Base-by-base conservation (phyloP, 2,797 vertebrate genomes). In the Avahi laniger region DNA sequence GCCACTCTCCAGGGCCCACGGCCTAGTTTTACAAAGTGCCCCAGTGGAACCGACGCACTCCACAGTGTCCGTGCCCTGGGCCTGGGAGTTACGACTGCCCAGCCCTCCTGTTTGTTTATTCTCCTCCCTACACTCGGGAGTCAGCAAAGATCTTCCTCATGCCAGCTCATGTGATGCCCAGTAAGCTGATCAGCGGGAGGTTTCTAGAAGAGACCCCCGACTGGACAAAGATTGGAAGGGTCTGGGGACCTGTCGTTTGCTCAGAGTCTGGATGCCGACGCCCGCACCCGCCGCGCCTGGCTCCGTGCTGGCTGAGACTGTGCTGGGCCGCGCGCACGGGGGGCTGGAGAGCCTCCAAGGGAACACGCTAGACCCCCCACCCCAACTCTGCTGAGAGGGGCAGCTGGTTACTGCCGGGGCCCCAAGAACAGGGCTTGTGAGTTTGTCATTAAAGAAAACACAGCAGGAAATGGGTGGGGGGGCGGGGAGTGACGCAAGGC, bases 241-340 rank as follows among this genome's bases (percentile, higher is more conserved):
- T 6, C 59, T 1, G 2, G 0, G 4, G 50, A 7, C 5, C 1
- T 0, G 18, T 33, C 3, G 0, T 22, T 24, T 22, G 61, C 7
- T 20, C 6, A 2, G 61, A 52, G 69, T 17, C 75, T 4, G 9
- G 33, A 61, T 20, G 14, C 9, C 0, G 15, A 18, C 6, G 11
- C 11, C 86, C 3, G 0, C 5, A 9, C 15, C 52, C 15, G 13
- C 43, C 0, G 0, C 28, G 8, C 12, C 30, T 7, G 52, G 75
- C 24, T 6, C 17, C 0, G 0, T 11, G 54, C 46, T 2, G 63
- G 14, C 54, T 9, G 0, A 41, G 67, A n/a, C 73, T 30, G 61
- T 28, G 61, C 30, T 7, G 15, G 63, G 63, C 17, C 14, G 15
- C 6, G 5, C 9, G 35, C n/a, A 18, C 0, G 35, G n/a, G 1